Conservation (phyloP, 1,140 invertebrate species). For the Probaryconus sp. region DNA sequence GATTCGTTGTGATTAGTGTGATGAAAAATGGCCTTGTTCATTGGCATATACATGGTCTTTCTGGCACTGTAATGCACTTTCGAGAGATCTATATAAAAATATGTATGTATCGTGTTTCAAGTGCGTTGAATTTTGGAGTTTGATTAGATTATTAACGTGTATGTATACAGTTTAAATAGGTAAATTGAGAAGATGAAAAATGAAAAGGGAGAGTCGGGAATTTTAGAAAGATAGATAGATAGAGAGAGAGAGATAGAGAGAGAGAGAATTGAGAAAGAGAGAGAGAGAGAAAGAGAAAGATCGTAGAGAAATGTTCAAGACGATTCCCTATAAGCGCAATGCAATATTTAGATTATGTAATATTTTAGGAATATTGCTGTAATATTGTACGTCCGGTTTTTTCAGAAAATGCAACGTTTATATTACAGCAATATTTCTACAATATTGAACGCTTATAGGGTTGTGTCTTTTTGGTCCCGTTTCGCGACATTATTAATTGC, state of each 20-base stretch:
- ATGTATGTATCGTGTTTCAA: slow-evolving; percentile 71
- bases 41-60: slow-evolving; percentile 69
- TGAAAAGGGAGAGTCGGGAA: slow-evolving; percentile 37
- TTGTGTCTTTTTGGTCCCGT: slow-evolving; percentile 76
- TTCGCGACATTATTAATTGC: slow-evolving; percentile 70
- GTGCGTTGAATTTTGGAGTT: slow-evolving; percentile 63
- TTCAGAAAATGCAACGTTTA: too few species aligned
- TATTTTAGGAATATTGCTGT: too few species aligned
- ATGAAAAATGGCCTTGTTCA: slow-evolving; percentile 58
- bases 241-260: slow-evolving; percentile 19
- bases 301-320: slow-evolving; percentile 53
- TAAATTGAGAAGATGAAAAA: slow-evolving; percentile 53
- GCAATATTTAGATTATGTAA: too few species aligned
- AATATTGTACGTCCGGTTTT: too few species aligned
- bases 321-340: too few species aligned
- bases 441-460: too few species aligned
- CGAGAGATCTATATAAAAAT: slow-evolving; percentile 78
- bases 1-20: slow-evolving; percentile 56
- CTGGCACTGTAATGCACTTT: slow-evolving; percentile 77
- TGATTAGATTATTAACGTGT: slow-evolving; percentile 46
- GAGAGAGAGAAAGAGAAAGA: slow-evolving; percentile 50
- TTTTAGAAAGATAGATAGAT: slow-evolving; percentile 40
- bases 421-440: too few species aligned
- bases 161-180: slow-evolving; percentile 53
- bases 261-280: slow-evolving; percentile 24